Percentiles rank a stretch among this genome's conserved stretches.
These are phyloP conservation scores for Canis aureus DNA, from an alignment of 2,113 vertebrate genomes.

Conservation along the genomic window DNA sequence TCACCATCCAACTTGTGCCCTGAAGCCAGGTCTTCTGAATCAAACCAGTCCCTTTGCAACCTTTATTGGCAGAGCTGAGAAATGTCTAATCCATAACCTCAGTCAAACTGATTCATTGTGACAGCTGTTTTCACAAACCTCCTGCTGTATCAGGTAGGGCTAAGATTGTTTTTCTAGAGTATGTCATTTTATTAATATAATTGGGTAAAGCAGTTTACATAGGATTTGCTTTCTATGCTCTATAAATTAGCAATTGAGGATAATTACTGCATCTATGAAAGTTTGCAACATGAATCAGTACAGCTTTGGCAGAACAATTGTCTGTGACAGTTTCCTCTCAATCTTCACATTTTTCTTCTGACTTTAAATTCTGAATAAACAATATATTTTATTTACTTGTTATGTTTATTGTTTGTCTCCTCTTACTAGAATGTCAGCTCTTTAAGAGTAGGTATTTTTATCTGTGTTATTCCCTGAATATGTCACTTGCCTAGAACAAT, in stretches of 20 bases:
- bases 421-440: not conserved
- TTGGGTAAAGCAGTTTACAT: conserved; percentile 62
- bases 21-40: conserved; percentile 66
- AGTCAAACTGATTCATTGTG: conserved; percentile 70
- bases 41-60: conserved; percentile 17
- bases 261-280: conserved; percentile 81
- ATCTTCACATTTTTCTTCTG: conserved; percentile 64
- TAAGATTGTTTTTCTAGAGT: conserved; percentile 38
- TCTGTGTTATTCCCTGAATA: conserved; percentile 7
- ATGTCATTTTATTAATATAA: conserved; percentile 45
- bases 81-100: conserved; percentile 67
- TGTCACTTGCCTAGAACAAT: not conserved
- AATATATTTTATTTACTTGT: conserved; percentile 34
- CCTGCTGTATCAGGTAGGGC: conserved; percentile 69
- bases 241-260: conserved; percentile 80
- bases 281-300: conserved; percentile 66
- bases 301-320: conserved; percentile 74
- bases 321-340: conserved; percentile 65
- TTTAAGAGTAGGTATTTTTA: conserved; percentile 9
- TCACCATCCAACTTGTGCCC: not conserved
- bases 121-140: conserved; percentile 67
- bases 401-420: conserved; percentile 45
- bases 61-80: conserved; percentile 70
- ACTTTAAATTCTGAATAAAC: conserved; percentile 70
- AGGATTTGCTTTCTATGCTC: conserved; percentile 67